Conservation (phyloP, 2,113 vertebrate genomes). For the Meriones unguiculatus region DNA sequence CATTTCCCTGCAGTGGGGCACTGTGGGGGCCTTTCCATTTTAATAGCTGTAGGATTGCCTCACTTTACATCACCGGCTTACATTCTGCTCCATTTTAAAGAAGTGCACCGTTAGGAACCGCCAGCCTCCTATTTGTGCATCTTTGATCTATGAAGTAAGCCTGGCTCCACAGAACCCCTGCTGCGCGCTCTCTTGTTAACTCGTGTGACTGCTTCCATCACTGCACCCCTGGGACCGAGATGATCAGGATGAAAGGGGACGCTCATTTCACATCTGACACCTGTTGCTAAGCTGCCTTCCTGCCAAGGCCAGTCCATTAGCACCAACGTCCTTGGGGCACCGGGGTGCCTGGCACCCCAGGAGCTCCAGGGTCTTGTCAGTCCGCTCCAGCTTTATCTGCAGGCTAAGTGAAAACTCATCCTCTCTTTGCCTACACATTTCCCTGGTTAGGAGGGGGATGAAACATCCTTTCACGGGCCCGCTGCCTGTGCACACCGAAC, state of each 20-base stretch:
- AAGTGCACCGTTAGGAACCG: background rate
- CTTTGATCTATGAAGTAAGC: background rate
- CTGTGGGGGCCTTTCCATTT: background rate
- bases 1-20: background rate
- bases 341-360: background rate
- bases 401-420: background rate
- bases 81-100: background rate
- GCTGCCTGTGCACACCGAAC: background rate
- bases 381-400: background rate
- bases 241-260: background rate
- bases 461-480: background rate
- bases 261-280: background rate
- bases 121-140: background rate
- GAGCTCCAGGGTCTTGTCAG: background rate
- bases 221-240: background rate
- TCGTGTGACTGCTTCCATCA: background rate
- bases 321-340: background rate
- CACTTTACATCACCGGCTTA: background rate
- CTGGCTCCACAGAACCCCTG: background rate
- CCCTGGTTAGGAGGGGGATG: background rate
- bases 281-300: background rate
- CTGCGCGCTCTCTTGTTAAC: conserved; percentile 1
- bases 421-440: background rate
- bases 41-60: background rate
- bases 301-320: background rate